Percentiles rank a stretch among this genome's conserved stretches.
These are phyloP conservation scores for Manis pentadactyla DNA, from an alignment of 2,797 vertebrate species.

Conservation along the genomic window DNA sequence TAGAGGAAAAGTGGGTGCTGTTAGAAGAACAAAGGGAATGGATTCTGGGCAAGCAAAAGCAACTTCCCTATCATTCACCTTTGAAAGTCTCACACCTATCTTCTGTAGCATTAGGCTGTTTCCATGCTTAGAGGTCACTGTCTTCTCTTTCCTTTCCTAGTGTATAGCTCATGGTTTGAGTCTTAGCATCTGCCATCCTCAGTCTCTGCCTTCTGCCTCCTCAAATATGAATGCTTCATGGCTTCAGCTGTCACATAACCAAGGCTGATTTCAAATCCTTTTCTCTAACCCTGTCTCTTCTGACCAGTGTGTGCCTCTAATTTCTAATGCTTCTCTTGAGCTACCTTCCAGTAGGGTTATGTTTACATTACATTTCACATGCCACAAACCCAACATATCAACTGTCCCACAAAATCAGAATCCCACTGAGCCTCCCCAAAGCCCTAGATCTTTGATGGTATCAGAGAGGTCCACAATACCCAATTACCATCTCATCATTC, in stretches of 20 bases:
- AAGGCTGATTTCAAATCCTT: neutral
- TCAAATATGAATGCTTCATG: neutral
- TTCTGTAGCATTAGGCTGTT: neutral
- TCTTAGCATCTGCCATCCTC: neutral
- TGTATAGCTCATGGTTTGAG: neutral
- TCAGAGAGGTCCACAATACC: neutral
- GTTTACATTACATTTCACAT: neutral
- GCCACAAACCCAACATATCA: neutral
- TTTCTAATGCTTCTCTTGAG: neutral
- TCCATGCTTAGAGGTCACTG: neutral
- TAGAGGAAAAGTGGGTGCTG: neutral
- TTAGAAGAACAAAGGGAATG: neutral
- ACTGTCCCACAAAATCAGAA: neutral
- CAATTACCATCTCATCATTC: neutral
- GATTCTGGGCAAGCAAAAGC: neutral
- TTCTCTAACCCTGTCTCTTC: neutral
- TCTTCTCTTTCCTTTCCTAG: neutral
- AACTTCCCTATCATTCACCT: neutral
- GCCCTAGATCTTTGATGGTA: neutral
- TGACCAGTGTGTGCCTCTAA: neutral
- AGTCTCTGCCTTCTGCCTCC: neutral
- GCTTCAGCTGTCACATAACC: neutral
- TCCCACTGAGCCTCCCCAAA: neutral
- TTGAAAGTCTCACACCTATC: neutral
- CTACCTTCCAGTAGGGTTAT: neutral